Percentiles rank a stretch among this genome's conserved stretches.
phyloP scores from a whole-genome alignment of 2,113 vertebrate genomes.

The Scomber colias region DNA sequence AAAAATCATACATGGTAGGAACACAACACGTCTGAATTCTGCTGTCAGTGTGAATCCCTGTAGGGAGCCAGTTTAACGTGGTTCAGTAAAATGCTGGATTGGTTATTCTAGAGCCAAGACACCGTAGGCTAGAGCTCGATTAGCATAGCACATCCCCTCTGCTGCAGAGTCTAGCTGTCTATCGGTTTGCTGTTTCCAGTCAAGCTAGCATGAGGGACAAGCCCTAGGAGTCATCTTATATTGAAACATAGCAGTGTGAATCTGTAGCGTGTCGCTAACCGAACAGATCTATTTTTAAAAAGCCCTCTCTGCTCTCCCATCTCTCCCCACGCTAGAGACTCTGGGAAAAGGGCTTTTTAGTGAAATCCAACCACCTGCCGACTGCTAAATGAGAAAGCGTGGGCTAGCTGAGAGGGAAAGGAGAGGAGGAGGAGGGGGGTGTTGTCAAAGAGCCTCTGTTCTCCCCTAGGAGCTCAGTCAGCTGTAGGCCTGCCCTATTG shows the following conservation, averaged over 20 bases:
- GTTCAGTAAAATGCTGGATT: slow-evolving; percentile 12
- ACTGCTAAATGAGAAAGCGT: slow-evolving; percentile 82
- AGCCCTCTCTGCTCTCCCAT: slow-evolving; percentile 55
- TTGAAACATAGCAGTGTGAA: slow-evolving; percentile 67
- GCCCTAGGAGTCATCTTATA: slow-evolving; percentile 55
- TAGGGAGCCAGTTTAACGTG: slow-evolving; percentile 20
- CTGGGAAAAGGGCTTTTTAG: slow-evolving; percentile 79
- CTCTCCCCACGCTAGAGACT: slow-evolving; percentile 68
- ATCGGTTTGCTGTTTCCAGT: slow-evolving; percentile 48
- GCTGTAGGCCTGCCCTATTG: slow-evolving; percentile 77
- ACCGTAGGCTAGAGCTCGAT: slow-evolving; percentile 25
- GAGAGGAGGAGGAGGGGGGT: slow-evolving; percentile 19
- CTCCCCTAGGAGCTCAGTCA: slow-evolving; percentile 80
- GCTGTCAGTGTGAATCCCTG: background rate
- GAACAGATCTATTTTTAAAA: slow-evolving; percentile 79
- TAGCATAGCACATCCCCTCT: slow-evolving; percentile 27
- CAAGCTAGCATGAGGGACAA: slow-evolving; percentile 56
- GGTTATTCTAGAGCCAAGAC: slow-evolving; percentile 44
- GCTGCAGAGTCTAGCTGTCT: slow-evolving; percentile 49
- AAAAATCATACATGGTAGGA: background rate
- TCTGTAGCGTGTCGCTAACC: slow-evolving; percentile 69
- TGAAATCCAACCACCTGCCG: slow-evolving; percentile 84
- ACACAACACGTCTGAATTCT: background rate
- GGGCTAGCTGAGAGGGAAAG: slow-evolving; percentile 76
- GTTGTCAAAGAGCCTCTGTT: slow-evolving; percentile 84